Evolutionary conservation across 2,888 invertebrate genomes (phyloP).

Genomic region (Thera britannica): DNA sequence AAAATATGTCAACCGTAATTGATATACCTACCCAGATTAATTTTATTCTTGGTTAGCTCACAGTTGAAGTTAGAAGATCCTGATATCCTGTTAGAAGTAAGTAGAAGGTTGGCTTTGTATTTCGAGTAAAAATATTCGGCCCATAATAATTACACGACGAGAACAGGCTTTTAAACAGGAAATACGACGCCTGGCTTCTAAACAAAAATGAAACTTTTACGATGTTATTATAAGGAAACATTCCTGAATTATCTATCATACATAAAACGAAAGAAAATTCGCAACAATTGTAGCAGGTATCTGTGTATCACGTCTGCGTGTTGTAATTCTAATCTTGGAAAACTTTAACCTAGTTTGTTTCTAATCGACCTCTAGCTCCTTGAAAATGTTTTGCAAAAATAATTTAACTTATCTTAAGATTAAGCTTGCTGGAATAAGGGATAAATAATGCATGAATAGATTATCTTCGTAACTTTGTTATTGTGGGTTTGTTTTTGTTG

Average conservation of each 20-base stretch:
- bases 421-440: conserved; percentile 22
- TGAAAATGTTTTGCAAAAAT: conserved; percentile 46
- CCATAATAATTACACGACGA: conserved; percentile 41
- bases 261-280: conserved; percentile 70
- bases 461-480: conserved; percentile 19
- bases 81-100: conserved; percentile 34
- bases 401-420: conserved; percentile 22
- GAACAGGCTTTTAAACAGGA: conserved; percentile 50
- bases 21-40: conserved; percentile 3
- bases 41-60: conserved; percentile 26
- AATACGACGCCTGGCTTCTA: conserved; percentile 48
- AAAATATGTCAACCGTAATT: not conserved
- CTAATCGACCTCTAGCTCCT: conserved; percentile 52
- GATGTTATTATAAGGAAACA: conserved; percentile 51
- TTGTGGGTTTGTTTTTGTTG: conserved; percentile 16
- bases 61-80: conserved; percentile 8
- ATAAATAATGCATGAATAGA: conserved; percentile 23
- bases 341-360: conserved; percentile 64
- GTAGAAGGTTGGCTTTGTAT: conserved; percentile 30
- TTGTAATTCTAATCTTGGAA: conserved; percentile 66
- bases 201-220: conserved; percentile 53
- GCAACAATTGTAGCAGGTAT: conserved; percentile 51
- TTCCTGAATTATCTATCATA: conserved; percentile 60
- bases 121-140: conserved; percentile 37
- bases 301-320: conserved; percentile 53